Base-by-base conservation (phyloP, 30 jellyfish, hydroid and myxozoan genomes). In the Nemopilema nomurai region DNA sequence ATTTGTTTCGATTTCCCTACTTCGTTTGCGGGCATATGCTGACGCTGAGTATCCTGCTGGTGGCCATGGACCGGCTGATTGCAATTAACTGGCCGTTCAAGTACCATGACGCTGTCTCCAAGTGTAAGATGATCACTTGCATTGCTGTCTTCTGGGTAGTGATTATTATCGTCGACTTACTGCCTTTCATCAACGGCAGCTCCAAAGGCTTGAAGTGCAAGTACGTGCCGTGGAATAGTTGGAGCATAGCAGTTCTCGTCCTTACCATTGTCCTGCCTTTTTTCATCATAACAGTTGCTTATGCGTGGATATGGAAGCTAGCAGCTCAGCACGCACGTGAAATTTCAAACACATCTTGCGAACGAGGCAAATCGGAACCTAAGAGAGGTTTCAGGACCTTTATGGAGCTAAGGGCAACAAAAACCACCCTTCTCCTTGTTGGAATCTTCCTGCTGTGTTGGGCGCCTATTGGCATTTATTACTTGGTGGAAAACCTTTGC, bases 401-500 rank as follows among this genome's bases (percentile, higher is more conserved):
- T 4, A 65, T 84, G 63, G 93, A 84, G 49, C 30, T 74, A 1
- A 73, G 52, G 63, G 93, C 93, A 0, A 84, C 93, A 19, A 84
- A 33, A 62, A 84, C 93, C 25, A 22, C 93, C 0, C 69, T 67
- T 65, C 74, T 84, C 0, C 87, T 84, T 6, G 74, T 84, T 18
- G 93, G 93, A 0, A 72, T 74, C 0, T 84, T 84, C 33, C 62
- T 84, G 74, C 18, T 84, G 7, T 71, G 88, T 20, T 84, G 93
- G 93, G 93, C 87, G 23, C 93, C 93, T 7, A 57, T 84, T 20
- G 93, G 93, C 8, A 84, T 84, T 0, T 84, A 84, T 66, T 84
- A 72, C 41, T 32, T 84, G 29, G 83, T 73, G 63, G 93, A 84
- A 50, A 84, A 84, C 49, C 19, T 84, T 1, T 84, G 87, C 76